These are phyloP conservation scores for Flexamia atlantica DNA, from an alignment of 2,888 invertebrate genomes.

Conservation along the genomic window DNA sequence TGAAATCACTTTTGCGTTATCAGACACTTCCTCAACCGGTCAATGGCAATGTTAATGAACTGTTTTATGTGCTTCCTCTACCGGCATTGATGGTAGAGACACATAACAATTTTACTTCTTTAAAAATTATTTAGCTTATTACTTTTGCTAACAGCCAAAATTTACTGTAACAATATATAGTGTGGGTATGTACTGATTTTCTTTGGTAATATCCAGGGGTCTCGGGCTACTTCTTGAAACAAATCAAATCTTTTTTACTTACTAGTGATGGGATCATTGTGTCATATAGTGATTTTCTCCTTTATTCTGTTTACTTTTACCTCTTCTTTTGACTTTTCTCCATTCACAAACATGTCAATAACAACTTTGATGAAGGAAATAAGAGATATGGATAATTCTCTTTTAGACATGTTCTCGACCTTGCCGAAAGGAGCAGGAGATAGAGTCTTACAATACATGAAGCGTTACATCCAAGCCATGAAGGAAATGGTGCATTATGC, in stretches of 20 bases:
- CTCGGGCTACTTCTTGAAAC: not conserved
- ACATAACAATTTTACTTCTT: not conserved
- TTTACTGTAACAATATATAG: no score
- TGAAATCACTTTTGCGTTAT: no score
- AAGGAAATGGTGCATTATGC: conserved; percentile 50
- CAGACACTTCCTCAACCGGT: no score
- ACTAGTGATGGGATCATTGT: not conserved
- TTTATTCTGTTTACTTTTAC: not conserved
- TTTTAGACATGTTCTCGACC: conserved; percentile 23
- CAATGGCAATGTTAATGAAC: no score
- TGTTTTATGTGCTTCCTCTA: no score
- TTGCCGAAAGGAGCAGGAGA: conserved; percentile 31
- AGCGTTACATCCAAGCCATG: conserved; percentile 38
- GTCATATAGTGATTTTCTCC: not conserved
- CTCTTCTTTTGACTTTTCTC: conserved; percentile 16
- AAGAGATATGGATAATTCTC: conserved; percentile 26
- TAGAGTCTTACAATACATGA: conserved; percentile 1
- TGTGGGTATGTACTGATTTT: not conserved
- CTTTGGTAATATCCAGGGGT: not conserved
- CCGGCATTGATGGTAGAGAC: no score
- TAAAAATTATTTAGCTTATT: not conserved
- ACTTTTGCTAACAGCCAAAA: no score
- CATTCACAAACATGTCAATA: conserved; percentile 45
- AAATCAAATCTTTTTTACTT: not conserved
- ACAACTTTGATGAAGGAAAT: conserved; percentile 39